Base-by-base conservation (phyloP, 2,113 vertebrate genomes). In the Murina feae region DNA sequence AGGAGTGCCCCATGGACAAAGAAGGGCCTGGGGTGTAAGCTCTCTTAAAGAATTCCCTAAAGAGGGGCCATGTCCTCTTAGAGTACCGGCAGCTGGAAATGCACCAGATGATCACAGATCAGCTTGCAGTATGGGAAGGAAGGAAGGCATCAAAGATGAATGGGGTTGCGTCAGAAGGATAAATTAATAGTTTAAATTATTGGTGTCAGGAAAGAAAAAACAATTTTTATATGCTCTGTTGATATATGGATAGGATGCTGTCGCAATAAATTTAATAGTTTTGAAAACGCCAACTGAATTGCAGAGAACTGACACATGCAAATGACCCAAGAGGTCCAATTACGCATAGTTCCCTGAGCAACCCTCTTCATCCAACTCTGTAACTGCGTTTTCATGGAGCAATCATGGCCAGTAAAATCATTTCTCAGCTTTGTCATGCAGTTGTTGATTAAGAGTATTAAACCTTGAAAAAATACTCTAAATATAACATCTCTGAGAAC, bases 371-470 rank as follows among this genome's bases (percentile, higher is more conserved):
- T 90, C 63, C 47, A n/a, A 23, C 37, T 93, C 35, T 58, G 69
- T 82, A 32, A 68, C 44, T 44, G 63, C 47, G 4, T 88, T 87
- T 94, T 90, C 82, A 84, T 68, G 39, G 49, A 82, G 14, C 35
- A 23, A 32, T 44, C 76, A 72, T 68, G 60, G 63, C 86, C 86
- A 87, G 53, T 93, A 75, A 82, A 92, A 88, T 74, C 25, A 63
- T 87, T 79, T 90, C 53, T 68, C 63, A 83, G 76, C 68, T 89
- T 86, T 92, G 23, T 39, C 76, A 84, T 87, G 32, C 28, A 78
- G 30, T 90, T 83, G 39, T 87, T 92, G 82, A 90, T 55, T 66
- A 53, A 86, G 42, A 35, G 8, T 51, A 66, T 44, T 39, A 49
- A 80, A 14, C 30, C 74, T 71, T 94, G 49, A 76, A 66, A 74